phyloP scores from a whole-genome alignment of 2,113 vertebrate species.

The Thinocorus orbignyianus region DNA sequence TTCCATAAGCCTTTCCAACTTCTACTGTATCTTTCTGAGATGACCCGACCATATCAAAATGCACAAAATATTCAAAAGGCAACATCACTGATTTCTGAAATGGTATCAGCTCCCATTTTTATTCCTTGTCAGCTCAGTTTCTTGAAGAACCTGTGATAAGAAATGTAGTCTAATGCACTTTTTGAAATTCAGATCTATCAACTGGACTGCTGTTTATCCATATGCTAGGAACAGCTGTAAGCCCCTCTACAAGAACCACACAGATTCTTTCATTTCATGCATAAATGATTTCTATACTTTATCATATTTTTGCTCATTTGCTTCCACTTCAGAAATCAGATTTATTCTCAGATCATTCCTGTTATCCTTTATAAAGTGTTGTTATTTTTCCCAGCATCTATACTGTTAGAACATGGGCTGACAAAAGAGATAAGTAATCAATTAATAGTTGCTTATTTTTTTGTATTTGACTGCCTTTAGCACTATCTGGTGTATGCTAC shows the following conservation, averaged over 20 bases:
- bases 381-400: not conserved
- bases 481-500: not conserved
- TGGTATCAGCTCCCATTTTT: not conserved
- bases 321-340: not conserved
- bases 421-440: not conserved
- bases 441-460: not conserved
- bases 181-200: not conserved
- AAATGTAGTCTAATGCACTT: not conserved
- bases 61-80: not conserved
- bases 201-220: not conserved
- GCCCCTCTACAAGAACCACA: not conserved
- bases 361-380: not conserved
- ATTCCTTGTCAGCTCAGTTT: not conserved
- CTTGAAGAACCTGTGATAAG: not conserved
- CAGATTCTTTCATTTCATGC: not conserved
- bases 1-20: not conserved
- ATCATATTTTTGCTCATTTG: not conserved
- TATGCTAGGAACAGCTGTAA: not conserved
- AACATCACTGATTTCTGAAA: not conserved
- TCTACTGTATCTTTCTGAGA: not conserved
- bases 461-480: not conserved
- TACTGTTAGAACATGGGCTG: not conserved
- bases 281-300: not conserved
- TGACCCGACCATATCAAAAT: not conserved
- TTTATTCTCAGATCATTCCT: not conserved